phyloP scores from a whole-genome alignment of 2,888 invertebrate species.

The Drosophila greeni region DNA sequence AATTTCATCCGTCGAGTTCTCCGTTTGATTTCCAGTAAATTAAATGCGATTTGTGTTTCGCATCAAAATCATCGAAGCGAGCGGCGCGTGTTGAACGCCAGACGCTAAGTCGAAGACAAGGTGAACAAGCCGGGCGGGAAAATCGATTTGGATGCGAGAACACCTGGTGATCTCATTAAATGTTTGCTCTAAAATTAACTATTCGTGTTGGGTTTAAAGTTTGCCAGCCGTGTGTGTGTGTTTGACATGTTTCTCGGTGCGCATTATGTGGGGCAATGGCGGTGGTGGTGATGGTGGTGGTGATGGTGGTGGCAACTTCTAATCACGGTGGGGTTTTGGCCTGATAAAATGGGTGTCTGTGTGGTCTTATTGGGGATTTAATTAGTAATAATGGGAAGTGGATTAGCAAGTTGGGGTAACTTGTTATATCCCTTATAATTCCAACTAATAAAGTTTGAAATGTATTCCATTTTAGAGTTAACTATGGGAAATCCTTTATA shows the following conservation, averaged over 20 bases:
- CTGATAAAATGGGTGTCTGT: background rate
- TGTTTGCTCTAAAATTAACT: conserved; percentile 29
- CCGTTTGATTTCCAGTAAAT: conserved; percentile 68
- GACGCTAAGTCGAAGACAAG: conserved; percentile 35
- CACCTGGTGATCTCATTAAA: conserved; percentile 15
- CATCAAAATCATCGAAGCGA: conserved; percentile 41
- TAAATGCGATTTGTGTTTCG: conserved; percentile 63
- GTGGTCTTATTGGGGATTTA: background rate
- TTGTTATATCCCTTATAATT: background rate
- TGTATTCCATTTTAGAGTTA: background rate
- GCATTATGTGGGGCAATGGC: background rate
- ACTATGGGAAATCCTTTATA: too few relatives aligned
- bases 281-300: background rate
- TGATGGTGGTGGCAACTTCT: background rate
- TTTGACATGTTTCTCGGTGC: background rate
- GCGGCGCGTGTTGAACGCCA: conserved; percentile 37
- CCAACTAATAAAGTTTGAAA: background rate
- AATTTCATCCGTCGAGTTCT: conserved; percentile 56
- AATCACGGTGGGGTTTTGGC: background rate
- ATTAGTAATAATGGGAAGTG: background rate
- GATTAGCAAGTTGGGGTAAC: background rate
- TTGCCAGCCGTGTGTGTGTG: background rate
- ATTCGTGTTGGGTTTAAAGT: conserved; percentile 3
- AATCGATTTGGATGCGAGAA: conserved; percentile 33
- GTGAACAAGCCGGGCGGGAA: conserved; percentile 23